Base-by-base conservation (phyloP, 2,888 invertebrate species). In the Ommatoiulus sabulosus region DNA sequence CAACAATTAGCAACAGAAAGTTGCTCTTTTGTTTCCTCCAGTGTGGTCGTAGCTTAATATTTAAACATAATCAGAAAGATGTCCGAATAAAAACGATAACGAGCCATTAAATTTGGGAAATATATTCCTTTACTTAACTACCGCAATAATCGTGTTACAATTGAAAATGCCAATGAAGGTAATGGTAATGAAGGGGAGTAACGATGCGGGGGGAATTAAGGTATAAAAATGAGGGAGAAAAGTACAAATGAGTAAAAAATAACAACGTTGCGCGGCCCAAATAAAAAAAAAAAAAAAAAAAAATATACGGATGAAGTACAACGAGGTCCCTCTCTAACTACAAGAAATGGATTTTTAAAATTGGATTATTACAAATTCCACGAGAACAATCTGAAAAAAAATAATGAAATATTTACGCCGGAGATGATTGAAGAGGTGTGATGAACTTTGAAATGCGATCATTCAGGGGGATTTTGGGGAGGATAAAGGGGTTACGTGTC, bases 121-220 rank as follows among this genome's bases (percentile, higher is more conserved):
- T 72, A 72, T 72, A 72, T 72, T 72, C 72, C 72, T 72, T 72
- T 72, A 72, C 72, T 72, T 72, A 72, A 72, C 72, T 72, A 72
- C 72, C 72, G 72, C 72, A 72, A 72, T 20, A 72, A 72, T 72
- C 72, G 72, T 72, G 72, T 72, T 72, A 72, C 72, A 72, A 72
- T 72, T 72, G 72, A 72, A 20, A 24, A 72, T 72, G 72, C 72
- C 72, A 72, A 72, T 72, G 72, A 72, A 72, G 72, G 20, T 72
- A 72, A 72, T 72, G 72, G 72, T 72, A 72, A 72, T 72, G 72
- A 72, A 63, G 63, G 52, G 52, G 52, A 52, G n/a, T 63, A 15
- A n/a, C 63, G 63, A 63, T 63, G 72, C 20, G 20, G 63, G 24
- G 24, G 72, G 24, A 72, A 24, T 72, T n/a, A 24, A 72, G 72